Percentiles rank a stretch among this genome's conserved stretches.
phyloP scores from a whole-genome alignment of 2,888 invertebrate genomes.

The Vannuccia rotundouncinata region DNA sequence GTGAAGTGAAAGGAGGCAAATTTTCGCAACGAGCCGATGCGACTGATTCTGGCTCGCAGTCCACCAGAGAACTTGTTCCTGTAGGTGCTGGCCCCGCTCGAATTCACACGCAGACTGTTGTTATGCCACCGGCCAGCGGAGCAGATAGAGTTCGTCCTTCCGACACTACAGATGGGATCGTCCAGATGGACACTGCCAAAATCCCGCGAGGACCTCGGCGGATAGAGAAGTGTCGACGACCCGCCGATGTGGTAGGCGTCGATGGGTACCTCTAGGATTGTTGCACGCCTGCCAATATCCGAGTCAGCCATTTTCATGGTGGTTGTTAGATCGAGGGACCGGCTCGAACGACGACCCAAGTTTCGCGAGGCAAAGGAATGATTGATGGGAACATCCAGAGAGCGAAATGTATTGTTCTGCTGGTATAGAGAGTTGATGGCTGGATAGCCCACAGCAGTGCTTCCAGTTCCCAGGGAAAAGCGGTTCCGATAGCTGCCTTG shows the following conservation, averaged over 20 bases:
- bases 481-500: background rate
- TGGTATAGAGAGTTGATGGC: background rate
- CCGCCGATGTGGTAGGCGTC: background rate
- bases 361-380: background rate
- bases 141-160: slow-evolving; percentile 2
- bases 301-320: background rate
- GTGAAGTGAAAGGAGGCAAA: slow-evolving; percentile 28
- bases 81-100: background rate
- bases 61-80: background rate
- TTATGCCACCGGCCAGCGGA: background rate
- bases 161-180: background rate
- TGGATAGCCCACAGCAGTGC: background rate
- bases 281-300: background rate
- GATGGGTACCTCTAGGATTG: slow-evolving; percentile 31
- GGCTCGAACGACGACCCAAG: slow-evolving; percentile 29
- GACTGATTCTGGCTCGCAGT: background rate
- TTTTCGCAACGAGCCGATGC: slow-evolving; percentile 28
- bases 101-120: slow-evolving; percentile 9
- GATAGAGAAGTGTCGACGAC: background rate
- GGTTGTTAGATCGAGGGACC: slow-evolving; percentile 28
- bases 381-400: background rate
- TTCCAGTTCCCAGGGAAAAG: background rate
- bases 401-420: background rate
- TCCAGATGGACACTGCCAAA: background rate
- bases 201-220: background rate